Percentiles rank a stretch among this genome's conserved stretches.
Conservation (phyloP, 2,113 vertebrate species). For the Megatriorchis doriae region DNA sequence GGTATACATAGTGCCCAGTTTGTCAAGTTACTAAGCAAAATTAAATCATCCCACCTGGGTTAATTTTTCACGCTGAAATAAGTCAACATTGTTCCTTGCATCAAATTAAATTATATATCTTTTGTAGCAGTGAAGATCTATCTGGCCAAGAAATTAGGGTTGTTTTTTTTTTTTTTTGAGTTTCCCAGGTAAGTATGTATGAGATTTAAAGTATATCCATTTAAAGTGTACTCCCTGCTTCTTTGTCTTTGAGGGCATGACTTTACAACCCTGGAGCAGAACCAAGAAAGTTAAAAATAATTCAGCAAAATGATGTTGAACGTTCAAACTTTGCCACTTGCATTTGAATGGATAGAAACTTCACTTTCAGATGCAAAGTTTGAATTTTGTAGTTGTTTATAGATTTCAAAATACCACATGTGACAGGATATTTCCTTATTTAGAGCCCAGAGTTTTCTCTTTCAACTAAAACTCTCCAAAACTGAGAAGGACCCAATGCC, state of each 20-base stretch:
- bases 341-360: background rate
- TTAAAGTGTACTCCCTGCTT: background rate
- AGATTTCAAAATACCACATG: slow-evolving; percentile 34
- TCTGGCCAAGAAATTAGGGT: background rate
- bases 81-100: background rate
- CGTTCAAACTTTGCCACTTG: background rate
- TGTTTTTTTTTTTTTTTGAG: background rate
- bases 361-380: background rate
- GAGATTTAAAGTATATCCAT: background rate
- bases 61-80: background rate
- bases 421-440: slow-evolving; percentile 59
- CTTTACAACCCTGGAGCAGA: background rate
- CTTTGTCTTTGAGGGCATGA: background rate
- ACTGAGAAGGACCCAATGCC: background rate
- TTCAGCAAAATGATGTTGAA: background rate
- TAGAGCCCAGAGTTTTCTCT: background rate
- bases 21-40: background rate
- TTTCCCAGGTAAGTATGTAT: background rate
- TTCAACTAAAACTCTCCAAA: background rate
- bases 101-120: background rate
- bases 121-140: background rate
- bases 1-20: background rate
- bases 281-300: background rate
- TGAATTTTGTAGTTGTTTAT: background rate
- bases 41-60: background rate